Percentiles rank a stretch among this genome's conserved stretches.
Evolutionary conservation across 2,797 vertebrate genomes (phyloP).

Genomic region (Amblyraja radiata): DNA sequence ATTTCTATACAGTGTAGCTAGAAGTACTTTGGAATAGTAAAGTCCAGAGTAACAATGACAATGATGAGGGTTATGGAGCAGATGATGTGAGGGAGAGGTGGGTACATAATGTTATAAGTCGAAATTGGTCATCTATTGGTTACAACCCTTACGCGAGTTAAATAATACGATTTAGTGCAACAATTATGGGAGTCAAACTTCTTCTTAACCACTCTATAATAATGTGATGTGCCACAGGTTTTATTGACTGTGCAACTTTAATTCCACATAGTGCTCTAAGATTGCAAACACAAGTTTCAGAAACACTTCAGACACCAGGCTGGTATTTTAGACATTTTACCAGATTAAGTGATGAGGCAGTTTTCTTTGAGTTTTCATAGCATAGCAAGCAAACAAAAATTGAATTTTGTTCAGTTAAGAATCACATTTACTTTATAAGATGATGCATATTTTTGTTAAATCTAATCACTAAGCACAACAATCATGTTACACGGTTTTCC

Average conservation of each 20-base stretch:
- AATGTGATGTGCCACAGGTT: not conserved
- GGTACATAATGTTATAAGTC: too few relatives aligned
- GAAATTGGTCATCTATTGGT: conserved; percentile 48
- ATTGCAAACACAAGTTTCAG: not conserved
- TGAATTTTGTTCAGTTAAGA: not conserved
- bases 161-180: not conserved
- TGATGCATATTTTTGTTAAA: not conserved
- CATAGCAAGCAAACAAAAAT: not conserved
- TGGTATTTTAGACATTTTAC: not conserved
- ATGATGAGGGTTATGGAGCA: too few relatives aligned
- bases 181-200: not conserved
- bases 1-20: too few relatives aligned
- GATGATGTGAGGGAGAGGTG: too few relatives aligned
- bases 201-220: not conserved
- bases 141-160: conserved; percentile 40
- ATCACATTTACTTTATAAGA: not conserved
- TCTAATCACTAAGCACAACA: not conserved
- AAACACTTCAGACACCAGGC: not conserved
- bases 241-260: not conserved
- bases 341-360: not conserved
- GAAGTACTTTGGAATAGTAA: too few relatives aligned
- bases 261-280: not conserved
- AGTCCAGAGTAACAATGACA: too few relatives aligned
- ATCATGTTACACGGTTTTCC: not conserved
- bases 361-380: conserved; percentile 1